Evolutionary conservation across 1,140 invertebrate genomes (phyloP).

Genomic region (Zaprionus taronus): DNA sequence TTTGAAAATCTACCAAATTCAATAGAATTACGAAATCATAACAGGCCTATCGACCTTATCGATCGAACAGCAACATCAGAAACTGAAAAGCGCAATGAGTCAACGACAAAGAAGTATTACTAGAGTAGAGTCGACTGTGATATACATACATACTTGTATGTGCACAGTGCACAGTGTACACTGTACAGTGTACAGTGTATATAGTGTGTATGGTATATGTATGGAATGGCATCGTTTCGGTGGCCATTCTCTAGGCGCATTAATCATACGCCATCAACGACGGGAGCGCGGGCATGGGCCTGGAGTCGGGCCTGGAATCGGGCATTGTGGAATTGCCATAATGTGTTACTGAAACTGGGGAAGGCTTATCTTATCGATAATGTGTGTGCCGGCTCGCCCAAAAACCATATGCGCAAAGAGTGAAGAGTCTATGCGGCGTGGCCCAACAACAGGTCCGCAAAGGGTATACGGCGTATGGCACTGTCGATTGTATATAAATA

Average conservation of each 20-base stretch:
- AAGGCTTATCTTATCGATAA: conserved; percentile 29
- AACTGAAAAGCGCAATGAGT: neutral
- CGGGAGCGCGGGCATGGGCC: neutral
- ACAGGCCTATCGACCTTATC: neutral
- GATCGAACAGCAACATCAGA: neutral
- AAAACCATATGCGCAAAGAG: conserved; percentile 9
- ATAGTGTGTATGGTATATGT: neutral
- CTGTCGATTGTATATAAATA: conserved; percentile 69
- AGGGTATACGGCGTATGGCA: neutral
- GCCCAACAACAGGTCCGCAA: conserved; percentile 17
- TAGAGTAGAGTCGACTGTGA: neutral
- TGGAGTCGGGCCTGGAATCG: neutral
- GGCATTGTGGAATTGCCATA: neutral
- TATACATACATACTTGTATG: neutral
- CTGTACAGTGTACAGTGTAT: neutral
- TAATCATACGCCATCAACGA: neutral
- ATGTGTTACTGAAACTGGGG: neutral
- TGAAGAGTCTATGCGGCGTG: neutral
- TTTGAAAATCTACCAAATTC: neutral
- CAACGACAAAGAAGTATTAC: neutral
- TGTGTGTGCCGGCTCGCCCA: conserved; percentile 7
- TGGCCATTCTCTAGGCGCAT: neutral
- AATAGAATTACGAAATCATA: neutral
- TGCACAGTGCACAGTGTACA: too few species aligned
- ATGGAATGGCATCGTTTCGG: neutral